These are phyloP conservation scores for Dimorphilus gyrociliatus DNA, from an alignment of 2,888 invertebrate genomes.

Conservation along the genomic window DNA sequence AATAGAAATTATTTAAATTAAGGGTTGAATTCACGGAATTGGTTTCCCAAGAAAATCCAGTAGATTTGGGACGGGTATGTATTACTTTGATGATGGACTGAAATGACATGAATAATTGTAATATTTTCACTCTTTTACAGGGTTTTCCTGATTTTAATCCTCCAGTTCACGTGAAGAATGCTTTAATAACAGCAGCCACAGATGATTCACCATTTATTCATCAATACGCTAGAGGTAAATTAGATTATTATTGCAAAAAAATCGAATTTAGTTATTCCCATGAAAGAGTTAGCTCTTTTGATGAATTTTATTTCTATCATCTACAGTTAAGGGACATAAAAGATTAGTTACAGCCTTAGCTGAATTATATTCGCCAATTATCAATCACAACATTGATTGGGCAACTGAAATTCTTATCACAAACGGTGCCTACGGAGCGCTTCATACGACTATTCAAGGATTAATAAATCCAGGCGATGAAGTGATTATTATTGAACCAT, in stretches of 20 bases:
- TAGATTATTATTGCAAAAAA: background rate
- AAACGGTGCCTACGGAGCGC: constrained; percentile 80
- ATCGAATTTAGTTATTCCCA: background rate
- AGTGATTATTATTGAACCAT: constrained; percentile 74
- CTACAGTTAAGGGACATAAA: too few relatives aligned
- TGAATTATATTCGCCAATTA: constrained; percentile 63
- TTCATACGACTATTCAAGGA: constrained; percentile 69
- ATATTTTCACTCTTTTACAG: constrained; percentile 14
- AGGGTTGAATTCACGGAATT: constrained; percentile 83
- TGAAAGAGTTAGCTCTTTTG: too few relatives aligned
- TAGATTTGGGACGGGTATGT: constrained; percentile 61
- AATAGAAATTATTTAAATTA: too few relatives aligned
- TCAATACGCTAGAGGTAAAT: constrained; percentile 84
- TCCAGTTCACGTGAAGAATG: constrained; percentile 62
- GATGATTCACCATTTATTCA: constrained; percentile 55
- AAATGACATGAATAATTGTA: background rate
- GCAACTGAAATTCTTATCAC: constrained; percentile 72
- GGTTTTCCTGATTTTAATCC: constrained; percentile 79
- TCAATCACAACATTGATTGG: constrained; percentile 61
- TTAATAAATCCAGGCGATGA: constrained; percentile 62
- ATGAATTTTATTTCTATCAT: too few relatives aligned
- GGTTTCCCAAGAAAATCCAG: constrained; percentile 62
- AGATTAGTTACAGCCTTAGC: constrained; percentile 65
- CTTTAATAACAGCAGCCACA: constrained; percentile 50
- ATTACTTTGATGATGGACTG: too few relatives aligned